Evolutionary conservation across 64 coral and sea anemone species (phyloP).

Genomic region (Anthopleura sola): DNA sequence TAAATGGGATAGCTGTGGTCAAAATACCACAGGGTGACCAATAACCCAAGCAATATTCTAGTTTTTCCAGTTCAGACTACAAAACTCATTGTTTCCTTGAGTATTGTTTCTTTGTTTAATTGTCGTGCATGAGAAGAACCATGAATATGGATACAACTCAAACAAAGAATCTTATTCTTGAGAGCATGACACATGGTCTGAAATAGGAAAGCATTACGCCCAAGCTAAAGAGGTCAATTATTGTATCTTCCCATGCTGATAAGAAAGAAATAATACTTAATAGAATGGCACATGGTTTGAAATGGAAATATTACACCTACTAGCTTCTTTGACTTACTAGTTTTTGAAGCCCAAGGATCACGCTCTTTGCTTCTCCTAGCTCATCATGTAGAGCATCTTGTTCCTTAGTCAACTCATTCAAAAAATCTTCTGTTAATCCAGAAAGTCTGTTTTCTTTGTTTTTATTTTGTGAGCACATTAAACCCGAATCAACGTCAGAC

Average conservation of each 20-base stretch:
- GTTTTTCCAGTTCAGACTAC: too few species aligned
- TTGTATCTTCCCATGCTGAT: too few species aligned
- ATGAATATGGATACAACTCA: too few species aligned
- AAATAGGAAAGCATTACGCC: too few species aligned
- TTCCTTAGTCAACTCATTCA: slow-evolving; percentile 66
- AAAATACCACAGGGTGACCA: not conserved
- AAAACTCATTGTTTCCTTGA: too few species aligned
- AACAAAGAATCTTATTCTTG: too few species aligned
- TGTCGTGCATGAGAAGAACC: too few species aligned
- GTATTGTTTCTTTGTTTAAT: too few species aligned
- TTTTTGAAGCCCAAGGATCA: slow-evolving; percentile 63
- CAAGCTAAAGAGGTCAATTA: too few species aligned
- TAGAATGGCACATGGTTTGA: too few species aligned
- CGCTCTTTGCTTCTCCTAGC: slow-evolving; percentile 41
- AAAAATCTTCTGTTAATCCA: slow-evolving; percentile 56
- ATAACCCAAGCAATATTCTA: not conserved
- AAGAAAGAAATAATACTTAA: not conserved
- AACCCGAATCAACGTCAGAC: slow-evolving; percentile 64
- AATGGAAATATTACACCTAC: too few species aligned
- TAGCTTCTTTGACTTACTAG: slow-evolving; percentile 51
- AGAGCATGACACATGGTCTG: too few species aligned
- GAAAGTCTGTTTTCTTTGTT: slow-evolving; percentile 6
- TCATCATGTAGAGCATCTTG: slow-evolving; percentile 91
- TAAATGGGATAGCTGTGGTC: not conserved
- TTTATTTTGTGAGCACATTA: slow-evolving; percentile 21